Evolutionary conservation across 64 coral and sea anemone genomes (phyloP), one percentile per base, ranked within the genome.

Genomic region (Pachyseris speciosa): DNA sequence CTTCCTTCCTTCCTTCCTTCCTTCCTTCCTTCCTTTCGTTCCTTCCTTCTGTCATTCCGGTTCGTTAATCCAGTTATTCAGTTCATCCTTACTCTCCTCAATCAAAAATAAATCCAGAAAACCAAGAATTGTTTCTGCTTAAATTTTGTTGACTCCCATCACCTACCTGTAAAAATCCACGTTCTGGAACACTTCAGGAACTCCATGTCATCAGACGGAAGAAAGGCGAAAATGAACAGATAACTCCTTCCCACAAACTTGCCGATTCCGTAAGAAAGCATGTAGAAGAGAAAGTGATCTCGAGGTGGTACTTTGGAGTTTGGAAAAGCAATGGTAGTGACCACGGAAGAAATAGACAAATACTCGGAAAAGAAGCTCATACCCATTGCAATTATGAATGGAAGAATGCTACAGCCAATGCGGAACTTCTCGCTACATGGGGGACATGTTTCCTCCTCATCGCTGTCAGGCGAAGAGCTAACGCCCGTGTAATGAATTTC

Each of bases 191-290:
- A 93, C 26, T 85, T 89, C 0, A 96, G 53, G 45, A 78, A 76
- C 5, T 64, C 64, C 5, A 65, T 42, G 0, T 33, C 58, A 6
- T 90, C 78, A 22, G 49, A 38, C 1, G 53, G 41, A 17, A 86
- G 48, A 31, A 66, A 91, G 7, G 83, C 28, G 20, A 96, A 80
- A 16, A 96, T 22, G 8, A 93, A 93, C 7, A 96, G 72, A 39
- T 93, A 86, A 11, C 91, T 85, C 19, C 95, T 69, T 2, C 95
- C 95, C 11, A 93, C 41, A 52, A 96, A 96, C 78, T 93, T 96
- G 48, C 95, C 95, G 9, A 93, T 69, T 37, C 78, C 50, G 80
- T 90, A 93, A 19, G 78, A 87, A 2, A 96, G 70, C 1, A 70
- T 70, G 31, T 96, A 96, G 61, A 84, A 85, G 25, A 89, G 80